Percentiles rank a stretch among this genome's conserved stretches.
Evolutionary conservation across 2,113 vertebrate species (phyloP).

Genomic region (Poecilia latipinna): DNA sequence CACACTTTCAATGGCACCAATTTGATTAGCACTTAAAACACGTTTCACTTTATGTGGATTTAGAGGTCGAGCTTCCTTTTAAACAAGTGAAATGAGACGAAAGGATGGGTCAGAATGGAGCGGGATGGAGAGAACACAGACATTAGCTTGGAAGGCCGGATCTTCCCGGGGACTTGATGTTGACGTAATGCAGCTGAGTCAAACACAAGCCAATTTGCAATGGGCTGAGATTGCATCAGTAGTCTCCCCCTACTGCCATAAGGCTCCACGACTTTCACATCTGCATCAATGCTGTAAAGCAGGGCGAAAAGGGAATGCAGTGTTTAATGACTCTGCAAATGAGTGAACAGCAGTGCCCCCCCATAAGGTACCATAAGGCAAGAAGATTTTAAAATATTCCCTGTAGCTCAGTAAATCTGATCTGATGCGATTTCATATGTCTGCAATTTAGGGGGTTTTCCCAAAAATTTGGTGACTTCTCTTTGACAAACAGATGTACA

Average conservation of each 20-base stretch:
- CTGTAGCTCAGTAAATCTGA: not conserved
- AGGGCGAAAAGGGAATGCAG: constrained; percentile 12
- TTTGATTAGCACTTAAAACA: constrained; percentile 49
- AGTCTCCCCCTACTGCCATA: constrained; percentile 7
- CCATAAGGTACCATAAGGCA: not conserved
- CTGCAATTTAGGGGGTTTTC: not conserved
- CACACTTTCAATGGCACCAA: constrained; percentile 9
- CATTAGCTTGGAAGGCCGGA: constrained; percentile 27
- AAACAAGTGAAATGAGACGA: constrained; percentile 20
- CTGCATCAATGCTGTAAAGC: constrained; percentile 29
- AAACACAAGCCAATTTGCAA: constrained; percentile 57
- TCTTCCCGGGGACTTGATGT: constrained; percentile 36
- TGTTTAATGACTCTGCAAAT: constrained; percentile 47
- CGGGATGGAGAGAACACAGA: constrained; percentile 8
- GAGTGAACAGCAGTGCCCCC: not conserved
- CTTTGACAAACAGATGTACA: not conserved
- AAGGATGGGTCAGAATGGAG: constrained; percentile 23
- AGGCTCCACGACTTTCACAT: constrained; percentile 37
- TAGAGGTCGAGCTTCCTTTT: constrained; percentile 17
- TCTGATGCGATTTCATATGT: not conserved
- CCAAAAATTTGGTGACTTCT: not conserved
- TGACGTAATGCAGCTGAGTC: constrained; percentile 57
- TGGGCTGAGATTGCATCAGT: constrained; percentile 39
- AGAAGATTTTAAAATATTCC: not conserved
- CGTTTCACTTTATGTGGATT: constrained; percentile 46